Conservation (phyloP, 2,113 vertebrate genomes). For the Oncorhynchus masou region DNA sequence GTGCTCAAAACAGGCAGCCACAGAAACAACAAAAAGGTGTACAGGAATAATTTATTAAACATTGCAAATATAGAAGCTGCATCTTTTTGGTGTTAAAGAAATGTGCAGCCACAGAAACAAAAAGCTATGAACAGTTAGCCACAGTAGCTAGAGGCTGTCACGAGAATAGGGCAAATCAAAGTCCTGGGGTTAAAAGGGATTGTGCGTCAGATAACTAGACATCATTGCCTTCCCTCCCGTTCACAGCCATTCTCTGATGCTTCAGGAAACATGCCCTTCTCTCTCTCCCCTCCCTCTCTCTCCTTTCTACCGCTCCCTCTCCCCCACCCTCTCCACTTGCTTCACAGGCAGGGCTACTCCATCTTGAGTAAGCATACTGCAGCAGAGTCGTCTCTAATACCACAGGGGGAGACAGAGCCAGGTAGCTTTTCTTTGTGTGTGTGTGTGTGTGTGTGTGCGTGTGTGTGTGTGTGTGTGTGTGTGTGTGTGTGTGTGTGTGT, state of each 20-base stretch:
- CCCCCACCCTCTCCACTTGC: conserved; percentile 39
- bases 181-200: conserved; percentile 65
- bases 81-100: background rate
- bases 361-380: conserved; percentile 45
- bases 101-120: conserved; percentile 22
- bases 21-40: conserved; percentile 30
- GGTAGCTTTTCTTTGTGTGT: background rate
- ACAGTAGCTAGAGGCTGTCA: conserved; percentile 43
- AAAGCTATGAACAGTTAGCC: conserved; percentile 11
- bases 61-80: background rate
- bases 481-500: background rate
- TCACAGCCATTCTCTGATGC: conserved; percentile 38
- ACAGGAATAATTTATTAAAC: no score
- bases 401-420: conserved; percentile 10
- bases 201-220: conserved; percentile 70
- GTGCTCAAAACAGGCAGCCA: background rate
- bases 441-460: background rate
- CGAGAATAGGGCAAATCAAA: conserved; percentile 54
- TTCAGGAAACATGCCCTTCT: conserved; percentile 19
- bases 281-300: conserved; percentile 7
- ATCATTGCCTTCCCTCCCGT: conserved; percentile 32
- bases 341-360: conserved; percentile 44
- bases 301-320: conserved; percentile 8
- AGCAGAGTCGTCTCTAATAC: conserved; percentile 34
- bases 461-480: background rate